A percentile compares a stretch with the other conserved stretches of the same genome.
Evolutionary conservation across 2,888 invertebrate species (phyloP).

Genomic region (Aphodius granarius): DNA sequence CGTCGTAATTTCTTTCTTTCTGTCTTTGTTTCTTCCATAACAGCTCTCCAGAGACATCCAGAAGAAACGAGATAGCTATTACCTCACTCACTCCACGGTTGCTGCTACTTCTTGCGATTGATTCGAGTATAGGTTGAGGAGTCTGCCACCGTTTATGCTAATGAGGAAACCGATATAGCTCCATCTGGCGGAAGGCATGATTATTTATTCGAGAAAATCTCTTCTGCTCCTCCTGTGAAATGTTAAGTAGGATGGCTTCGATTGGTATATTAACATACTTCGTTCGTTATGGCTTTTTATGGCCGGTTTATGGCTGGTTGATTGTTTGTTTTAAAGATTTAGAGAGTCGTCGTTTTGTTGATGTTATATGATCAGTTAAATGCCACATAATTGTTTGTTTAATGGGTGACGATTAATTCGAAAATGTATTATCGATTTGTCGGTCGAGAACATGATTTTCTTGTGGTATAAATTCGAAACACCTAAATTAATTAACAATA

Average conservation of each 20-base stretch:
- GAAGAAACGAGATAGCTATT: neutral
- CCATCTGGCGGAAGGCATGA: neutral
- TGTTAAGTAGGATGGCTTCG: neutral
- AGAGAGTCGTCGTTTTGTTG: neutral
- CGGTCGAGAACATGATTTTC: too few relatives aligned
- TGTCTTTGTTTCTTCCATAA: too few relatives aligned
- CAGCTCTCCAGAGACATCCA: neutral
- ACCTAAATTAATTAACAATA: too few relatives aligned
- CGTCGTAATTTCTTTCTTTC: neutral
- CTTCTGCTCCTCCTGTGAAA: neutral
- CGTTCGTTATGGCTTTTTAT: neutral
- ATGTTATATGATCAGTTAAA: neutral
- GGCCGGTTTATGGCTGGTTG: neutral
- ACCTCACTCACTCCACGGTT: neutral
- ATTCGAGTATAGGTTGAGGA: neutral
- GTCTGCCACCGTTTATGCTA: neutral
- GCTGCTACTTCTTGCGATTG: neutral
- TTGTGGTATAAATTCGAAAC: too few relatives aligned
- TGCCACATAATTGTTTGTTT: neutral
- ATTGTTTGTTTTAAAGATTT: neutral
- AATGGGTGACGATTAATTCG: neutral
- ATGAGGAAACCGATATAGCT: neutral
- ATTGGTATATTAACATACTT: neutral
- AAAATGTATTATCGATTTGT: too few relatives aligned
- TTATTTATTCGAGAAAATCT: neutral